Evolutionary conservation across 2,113 vertebrate species (phyloP), one percentile per base, ranked within the genome.

Genomic region (human (Homo sapiens)): DNA sequence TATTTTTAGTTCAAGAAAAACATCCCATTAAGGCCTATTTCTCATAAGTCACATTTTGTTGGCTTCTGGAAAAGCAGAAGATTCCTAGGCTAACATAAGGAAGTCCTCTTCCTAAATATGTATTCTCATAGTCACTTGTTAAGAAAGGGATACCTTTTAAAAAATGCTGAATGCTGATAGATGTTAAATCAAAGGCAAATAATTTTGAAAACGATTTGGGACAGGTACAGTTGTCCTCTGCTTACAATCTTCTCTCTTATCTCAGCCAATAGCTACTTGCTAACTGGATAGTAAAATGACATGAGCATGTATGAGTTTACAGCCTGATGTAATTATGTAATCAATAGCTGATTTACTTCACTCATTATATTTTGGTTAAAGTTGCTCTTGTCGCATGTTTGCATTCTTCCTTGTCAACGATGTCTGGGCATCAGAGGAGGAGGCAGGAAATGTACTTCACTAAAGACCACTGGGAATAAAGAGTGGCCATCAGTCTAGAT

Each of bases 111-210:
- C 20, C n/a, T 55, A 93, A 59, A 80, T 50, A 96, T 5, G n/a
- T 40, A 90, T 25, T 83, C n/a, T 94, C n/a, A 89, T 1, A 64
- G n/a, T 75, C 17, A 91, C n/a, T 90, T 55, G 80, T 73, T 86
- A 73, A 87, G 40, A 83, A 61, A 95, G 52, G 11, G 61, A 8
- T 64, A n/a, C 32, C 25, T 82, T 94, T 50, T 20, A 50, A 14
- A 86, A 43, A 91, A 94, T 30, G 50, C 23, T 78, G 81, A 70
- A 45, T 38, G n/a, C 16, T 52, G 61, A 66, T 43, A 79, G 38
- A 52, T 72, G 30, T 83, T 76, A 92, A 88, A 80, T 27, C 55
- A 92, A 94, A 72, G 81, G 13, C 80, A 93, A 76, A 91, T 57
- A 50, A 81, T 57, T 64, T 76, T 91, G 64, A 76, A 76, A 96